A percentile compares a stretch with the other conserved stretches of the same genome.
Evolutionary conservation across 2,888 invertebrate species (phyloP).

Genomic region (Lasius platythorax): DNA sequence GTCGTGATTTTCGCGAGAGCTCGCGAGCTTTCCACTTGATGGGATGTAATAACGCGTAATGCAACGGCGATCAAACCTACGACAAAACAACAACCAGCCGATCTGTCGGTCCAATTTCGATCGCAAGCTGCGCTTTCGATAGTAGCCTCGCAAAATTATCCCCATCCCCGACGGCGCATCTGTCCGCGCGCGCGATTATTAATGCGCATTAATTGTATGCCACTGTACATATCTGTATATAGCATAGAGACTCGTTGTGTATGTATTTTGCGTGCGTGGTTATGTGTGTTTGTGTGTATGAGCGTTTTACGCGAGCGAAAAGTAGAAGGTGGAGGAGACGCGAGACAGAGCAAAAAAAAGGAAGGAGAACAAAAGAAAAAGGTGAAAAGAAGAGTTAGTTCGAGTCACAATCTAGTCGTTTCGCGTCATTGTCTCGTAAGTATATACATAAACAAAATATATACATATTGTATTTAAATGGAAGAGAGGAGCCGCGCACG

Average conservation of each 20-base stretch:
- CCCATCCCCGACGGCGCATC: conserved; percentile 53
- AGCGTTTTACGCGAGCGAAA: background rate
- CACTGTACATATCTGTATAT: conserved; percentile 79
- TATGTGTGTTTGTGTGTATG: background rate
- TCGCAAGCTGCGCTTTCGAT: conserved; percentile 37
- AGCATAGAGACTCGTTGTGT: conserved; percentile 46
- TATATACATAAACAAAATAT: conserved; percentile 16
- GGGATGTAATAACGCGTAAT: conserved; percentile 39
- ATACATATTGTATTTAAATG: conserved; percentile 53
- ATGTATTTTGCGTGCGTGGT: conserved; percentile 32
- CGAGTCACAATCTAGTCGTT: conserved; percentile 53
- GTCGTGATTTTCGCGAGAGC: conserved; percentile 30
- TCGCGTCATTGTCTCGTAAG: conserved; percentile 51
- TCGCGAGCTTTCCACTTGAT: conserved; percentile 23
- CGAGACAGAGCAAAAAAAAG: conserved; percentile 22
- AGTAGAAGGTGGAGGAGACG: conserved; percentile 14
- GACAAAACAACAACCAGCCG: conserved; percentile 28
- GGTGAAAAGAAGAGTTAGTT: background rate
- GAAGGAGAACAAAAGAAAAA: background rate
- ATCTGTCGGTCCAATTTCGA: conserved; percentile 19
- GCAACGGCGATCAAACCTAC: conserved; percentile 39
- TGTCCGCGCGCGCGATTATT: conserved; percentile 54
- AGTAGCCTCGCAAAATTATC: conserved; percentile 45
- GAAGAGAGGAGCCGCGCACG: conserved; percentile 11
- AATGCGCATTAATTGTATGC: conserved; percentile 71